These are phyloP conservation scores for Hydraecia micacea DNA, from an alignment of 2,888 invertebrate genomes.

Conservation along the genomic window DNA sequence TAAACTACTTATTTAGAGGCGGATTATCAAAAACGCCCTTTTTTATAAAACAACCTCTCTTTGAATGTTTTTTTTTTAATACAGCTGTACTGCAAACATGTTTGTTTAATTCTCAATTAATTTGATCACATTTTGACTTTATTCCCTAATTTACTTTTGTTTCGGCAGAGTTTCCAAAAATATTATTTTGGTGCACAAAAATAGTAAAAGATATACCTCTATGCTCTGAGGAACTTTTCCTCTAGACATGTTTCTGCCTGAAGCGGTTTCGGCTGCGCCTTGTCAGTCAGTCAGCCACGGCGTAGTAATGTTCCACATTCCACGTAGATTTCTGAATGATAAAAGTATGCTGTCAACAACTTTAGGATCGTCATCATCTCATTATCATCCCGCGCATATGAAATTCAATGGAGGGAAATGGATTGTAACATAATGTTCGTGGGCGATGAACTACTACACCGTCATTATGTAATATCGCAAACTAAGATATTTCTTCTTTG, in stretches of 20 bases:
- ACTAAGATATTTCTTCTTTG: conserved; percentile 25
- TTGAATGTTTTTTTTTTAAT: neutral
- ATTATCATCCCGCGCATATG: conserved; percentile 57
- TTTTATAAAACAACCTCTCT: neutral
- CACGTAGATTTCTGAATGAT: conserved; percentile 2
- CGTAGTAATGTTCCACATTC: neutral
- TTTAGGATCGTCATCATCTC: conserved; percentile 47
- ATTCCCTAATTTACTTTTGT: neutral
- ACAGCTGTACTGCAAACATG: neutral
- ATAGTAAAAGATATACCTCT: no score
- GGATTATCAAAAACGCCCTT: neutral
- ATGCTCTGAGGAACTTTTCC: neutral
- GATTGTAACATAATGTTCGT: conserved; percentile 52
- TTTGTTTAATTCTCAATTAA: neutral
- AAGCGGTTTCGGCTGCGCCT: neutral
- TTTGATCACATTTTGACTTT: neutral
- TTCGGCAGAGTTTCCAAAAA: neutral
- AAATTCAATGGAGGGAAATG: conserved; percentile 53
- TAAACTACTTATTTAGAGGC: neutral
- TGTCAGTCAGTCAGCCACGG: neutral
- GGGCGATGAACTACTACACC: conserved; percentile 55
- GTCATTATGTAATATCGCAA: conserved; percentile 45
- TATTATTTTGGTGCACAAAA: neutral
- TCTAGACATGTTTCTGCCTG: neutral
- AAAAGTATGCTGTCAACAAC: conserved; percentile 26